These are phyloP conservation scores for Crenichthys baileyi DNA, from an alignment of 2,797 vertebrate genomes.

Conservation along the genomic window DNA sequence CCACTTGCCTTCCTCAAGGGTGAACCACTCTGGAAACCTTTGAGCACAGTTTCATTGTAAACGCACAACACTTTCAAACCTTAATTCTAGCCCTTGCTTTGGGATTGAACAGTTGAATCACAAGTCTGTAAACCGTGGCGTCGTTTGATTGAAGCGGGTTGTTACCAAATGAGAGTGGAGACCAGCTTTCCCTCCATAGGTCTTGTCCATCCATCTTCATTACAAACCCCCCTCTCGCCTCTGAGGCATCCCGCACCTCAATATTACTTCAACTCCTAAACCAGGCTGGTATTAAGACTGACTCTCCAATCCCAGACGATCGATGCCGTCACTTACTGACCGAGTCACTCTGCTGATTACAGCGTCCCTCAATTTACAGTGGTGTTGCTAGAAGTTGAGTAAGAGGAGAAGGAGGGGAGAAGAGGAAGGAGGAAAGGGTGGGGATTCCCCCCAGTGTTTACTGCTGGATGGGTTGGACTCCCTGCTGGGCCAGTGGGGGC, in stretches of 20 bases:
- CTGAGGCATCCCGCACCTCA: constrained; percentile 24
- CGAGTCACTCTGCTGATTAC: constrained; percentile 74
- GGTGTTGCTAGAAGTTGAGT: constrained; percentile 39
- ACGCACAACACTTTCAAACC: constrained; percentile 51
- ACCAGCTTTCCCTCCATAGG: constrained; percentile 54
- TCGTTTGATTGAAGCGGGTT: constrained; percentile 64
- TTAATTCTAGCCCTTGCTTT: constrained; percentile 46
- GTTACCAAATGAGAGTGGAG: constrained; percentile 68
- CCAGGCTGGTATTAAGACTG: constrained; percentile 72
- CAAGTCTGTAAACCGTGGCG: constrained; percentile 58
- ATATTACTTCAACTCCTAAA: constrained; percentile 62
- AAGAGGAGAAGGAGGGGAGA: constrained; percentile 2
- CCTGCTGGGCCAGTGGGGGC: constrained; percentile 29
- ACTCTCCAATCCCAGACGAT: constrained; percentile 79
- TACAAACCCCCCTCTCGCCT: constrained; percentile 53
- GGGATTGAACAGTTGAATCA: constrained; percentile 64
- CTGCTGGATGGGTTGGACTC: constrained; percentile 35
- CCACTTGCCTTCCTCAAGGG: constrained; percentile 33
- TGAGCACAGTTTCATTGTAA: constrained; percentile 56
- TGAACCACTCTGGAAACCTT: constrained; percentile 41
- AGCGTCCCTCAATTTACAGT: constrained; percentile 72
- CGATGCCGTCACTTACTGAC: constrained; percentile 75
- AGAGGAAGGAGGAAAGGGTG: not conserved
- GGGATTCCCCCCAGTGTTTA: too few species aligned
- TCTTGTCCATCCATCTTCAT: constrained; percentile 73